A percentile compares a stretch with the other conserved stretches of the same genome.
Conservation (phyloP, 2,113 vertebrate genomes). For the Calyptomena viridis region DNA sequence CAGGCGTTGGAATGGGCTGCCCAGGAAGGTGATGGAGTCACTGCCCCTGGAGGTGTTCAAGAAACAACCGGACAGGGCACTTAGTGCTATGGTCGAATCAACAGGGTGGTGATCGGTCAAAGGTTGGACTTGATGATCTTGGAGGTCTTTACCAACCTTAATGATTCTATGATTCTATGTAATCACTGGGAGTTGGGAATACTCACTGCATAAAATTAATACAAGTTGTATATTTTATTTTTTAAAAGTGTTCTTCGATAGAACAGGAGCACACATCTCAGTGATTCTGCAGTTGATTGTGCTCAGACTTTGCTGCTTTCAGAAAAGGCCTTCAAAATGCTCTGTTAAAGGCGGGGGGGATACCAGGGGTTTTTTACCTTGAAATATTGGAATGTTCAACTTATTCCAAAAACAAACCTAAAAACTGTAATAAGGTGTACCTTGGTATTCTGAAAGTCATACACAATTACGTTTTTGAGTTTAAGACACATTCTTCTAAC, state of each 20-base stretch:
- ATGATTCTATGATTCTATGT: not conserved
- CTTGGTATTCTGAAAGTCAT: not conserved
- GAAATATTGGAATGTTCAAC: not conserved
- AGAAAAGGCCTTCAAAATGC: not conserved
- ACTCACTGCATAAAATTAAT: not conserved
- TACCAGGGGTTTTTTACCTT: not conserved
- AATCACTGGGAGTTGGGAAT: not conserved
- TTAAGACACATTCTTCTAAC: not conserved
- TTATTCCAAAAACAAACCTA: not conserved
- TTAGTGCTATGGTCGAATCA: not conserved
- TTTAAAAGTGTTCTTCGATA: not conserved
- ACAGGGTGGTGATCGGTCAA: not conserved
- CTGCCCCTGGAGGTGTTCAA: not conserved
- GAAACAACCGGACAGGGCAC: not conserved
- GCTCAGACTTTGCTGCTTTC: not conserved
- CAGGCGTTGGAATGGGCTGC: not conserved
- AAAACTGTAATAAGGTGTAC: not conserved
- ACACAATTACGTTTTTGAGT: not conserved
- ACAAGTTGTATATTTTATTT: not conserved
- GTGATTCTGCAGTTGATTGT: not conserved
- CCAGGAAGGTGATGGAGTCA: not conserved
- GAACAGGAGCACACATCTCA: not conserved
- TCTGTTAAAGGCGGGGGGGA: not conserved
- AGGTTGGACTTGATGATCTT: not conserved
- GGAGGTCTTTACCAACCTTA: not conserved